phyloP scores from a whole-genome alignment of 2,888 invertebrate species.

The Candidula unifasciata region DNA sequence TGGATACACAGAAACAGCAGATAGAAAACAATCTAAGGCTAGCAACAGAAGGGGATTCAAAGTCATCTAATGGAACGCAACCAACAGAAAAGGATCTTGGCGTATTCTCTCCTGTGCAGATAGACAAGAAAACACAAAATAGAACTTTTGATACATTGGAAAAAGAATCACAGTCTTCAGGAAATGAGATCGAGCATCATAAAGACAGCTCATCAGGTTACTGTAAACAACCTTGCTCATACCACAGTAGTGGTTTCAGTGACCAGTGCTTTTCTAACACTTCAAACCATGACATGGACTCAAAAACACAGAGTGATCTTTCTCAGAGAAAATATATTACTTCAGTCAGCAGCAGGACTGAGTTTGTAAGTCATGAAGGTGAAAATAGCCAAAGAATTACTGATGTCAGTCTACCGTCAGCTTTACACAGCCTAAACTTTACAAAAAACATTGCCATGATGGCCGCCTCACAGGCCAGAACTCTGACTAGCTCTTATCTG shows the following conservation, averaged over 20 bases:
- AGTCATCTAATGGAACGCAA: not conserved
- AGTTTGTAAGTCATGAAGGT: not conserved
- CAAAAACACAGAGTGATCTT: not conserved
- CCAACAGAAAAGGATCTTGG: not conserved
- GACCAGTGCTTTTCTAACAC: not conserved
- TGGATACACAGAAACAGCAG: not conserved
- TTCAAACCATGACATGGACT: not conserved
- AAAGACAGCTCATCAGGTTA: not conserved
- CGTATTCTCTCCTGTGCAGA: not conserved
- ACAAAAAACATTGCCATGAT: constrained; percentile 19
- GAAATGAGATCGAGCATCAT: not conserved
- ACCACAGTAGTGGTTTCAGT: not conserved
- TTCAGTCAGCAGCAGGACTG: not conserved
- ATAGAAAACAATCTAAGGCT: not conserved
- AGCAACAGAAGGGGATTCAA: not conserved
- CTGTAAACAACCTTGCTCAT: not conserved
- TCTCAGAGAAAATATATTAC: not conserved
- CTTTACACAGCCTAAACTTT: constrained; percentile 1
- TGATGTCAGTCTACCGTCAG: not conserved
- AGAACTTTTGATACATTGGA: not conserved
- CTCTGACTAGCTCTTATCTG: not conserved
- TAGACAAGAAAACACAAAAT: not conserved
- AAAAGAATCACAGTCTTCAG: not conserved
- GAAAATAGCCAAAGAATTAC: not conserved
- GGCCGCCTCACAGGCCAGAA: constrained; percentile 28